phyloP scores from a whole-genome alignment of 2,113 vertebrate genomes.

The rat (Rattus norvegicus) region DNA sequence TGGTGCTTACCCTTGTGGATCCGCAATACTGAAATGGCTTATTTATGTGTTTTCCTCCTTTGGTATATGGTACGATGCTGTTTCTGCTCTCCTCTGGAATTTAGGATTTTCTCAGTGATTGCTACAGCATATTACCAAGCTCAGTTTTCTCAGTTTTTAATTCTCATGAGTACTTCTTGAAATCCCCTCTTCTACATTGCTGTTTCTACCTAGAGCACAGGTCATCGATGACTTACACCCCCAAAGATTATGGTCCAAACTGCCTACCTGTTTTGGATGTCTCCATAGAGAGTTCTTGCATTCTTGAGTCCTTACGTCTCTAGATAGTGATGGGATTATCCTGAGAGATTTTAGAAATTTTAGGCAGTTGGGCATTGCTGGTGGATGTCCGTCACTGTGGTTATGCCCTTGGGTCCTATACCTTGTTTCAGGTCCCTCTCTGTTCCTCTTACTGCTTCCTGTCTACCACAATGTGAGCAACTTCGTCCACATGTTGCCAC shows the following conservation, averaged over 20 bases:
- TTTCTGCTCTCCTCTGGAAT: background rate
- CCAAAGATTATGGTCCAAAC: background rate
- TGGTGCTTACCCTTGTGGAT: background rate
- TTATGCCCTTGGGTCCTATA: background rate
- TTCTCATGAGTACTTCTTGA: conserved; percentile 25
- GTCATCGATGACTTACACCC: background rate
- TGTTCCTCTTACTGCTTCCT: background rate
- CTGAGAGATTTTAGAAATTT: background rate
- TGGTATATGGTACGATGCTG: background rate
- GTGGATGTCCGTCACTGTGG: background rate
- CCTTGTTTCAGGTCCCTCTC: background rate
- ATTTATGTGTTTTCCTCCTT: background rate
- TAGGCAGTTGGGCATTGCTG: no score
- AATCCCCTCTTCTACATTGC: background rate
- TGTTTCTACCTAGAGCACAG: background rate
- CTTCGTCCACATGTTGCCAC: background rate
- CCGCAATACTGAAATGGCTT: background rate
- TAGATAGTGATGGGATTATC: no score
- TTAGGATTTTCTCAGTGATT: background rate
- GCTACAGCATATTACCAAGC: background rate
- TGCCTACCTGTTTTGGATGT: background rate
- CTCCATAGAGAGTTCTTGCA: background rate
- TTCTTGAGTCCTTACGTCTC: background rate
- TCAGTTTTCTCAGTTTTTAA: background rate
- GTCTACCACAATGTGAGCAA: background rate